Base-by-base conservation (phyloP, 2,888 invertebrate genomes). In the Cosmia trapezina region DNA sequence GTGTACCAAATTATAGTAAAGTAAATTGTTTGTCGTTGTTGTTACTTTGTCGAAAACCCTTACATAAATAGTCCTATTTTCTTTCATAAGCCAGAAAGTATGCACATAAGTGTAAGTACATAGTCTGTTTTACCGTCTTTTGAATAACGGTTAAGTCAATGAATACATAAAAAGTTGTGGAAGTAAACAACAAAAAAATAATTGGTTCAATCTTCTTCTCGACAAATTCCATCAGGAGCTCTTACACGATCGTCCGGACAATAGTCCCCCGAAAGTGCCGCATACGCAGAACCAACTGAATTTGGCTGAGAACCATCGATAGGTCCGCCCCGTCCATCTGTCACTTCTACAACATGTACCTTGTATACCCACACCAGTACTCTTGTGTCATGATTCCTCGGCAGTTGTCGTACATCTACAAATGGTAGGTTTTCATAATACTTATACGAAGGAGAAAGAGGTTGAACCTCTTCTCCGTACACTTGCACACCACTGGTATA, bases 361-460 rank as follows among this genome's bases (percentile, higher is more conserved):
- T 74, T 67, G 6, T 76, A 41, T 28, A 60, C 33, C 70, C 69
- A 60, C 19, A 68, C 77, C 8, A 53, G 53, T n/a, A 76, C 59
- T 65, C 22, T 49, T 47, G 51, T 28, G 17, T 14, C 47, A 4
- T 28, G 19, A 45, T 19, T 41, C 11, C 41, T 60, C 11, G 67
- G 53, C 9, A n/a, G 51, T 33, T 60, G 49, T 19, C 17, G 22
- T 2, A 73, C 45, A 54, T 62, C 14, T 28, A 5, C 11, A 54
- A n/a, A n/a, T 54, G 45, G 74, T 17, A 28, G 11, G 22, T n/a
- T 19, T 33, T 47, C 47, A 47, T 8, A 9, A 53, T 49, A 12
- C 0, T 12, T 33, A 19, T 68, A 43, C 17, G 28, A 14, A 47
- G 45, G 22, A 28, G 37, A 11, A 22, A 45, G 14, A 17, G 14